phyloP scores from a whole-genome alignment of 92 coral and sea anemone genomes.

The Epizoanthus fatuus region DNA sequence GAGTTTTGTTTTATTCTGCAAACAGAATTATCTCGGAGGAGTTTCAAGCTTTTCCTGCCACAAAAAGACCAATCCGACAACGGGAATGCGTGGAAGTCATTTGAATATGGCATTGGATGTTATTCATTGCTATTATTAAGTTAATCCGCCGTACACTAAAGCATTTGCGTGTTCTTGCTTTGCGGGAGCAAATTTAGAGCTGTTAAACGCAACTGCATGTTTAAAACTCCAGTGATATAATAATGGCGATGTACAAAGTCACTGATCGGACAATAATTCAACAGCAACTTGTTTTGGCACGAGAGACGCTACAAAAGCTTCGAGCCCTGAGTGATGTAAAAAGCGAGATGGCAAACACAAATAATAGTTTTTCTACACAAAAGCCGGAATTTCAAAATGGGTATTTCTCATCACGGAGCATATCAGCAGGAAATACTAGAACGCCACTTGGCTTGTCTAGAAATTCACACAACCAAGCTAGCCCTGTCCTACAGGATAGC shows the following conservation, averaged over 20 bases:
- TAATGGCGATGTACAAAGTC: constrained; percentile 58
- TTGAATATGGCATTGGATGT: constrained; percentile 32
- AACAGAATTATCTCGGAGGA: constrained; percentile 3
- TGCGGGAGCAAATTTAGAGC: constrained; percentile 30
- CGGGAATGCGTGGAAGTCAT: constrained; percentile 16
- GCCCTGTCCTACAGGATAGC: neutral
- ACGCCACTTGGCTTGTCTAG: neutral
- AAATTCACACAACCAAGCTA: neutral
- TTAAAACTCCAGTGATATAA: neutral
- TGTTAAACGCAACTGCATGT: neutral
- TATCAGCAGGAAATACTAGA: neutral
- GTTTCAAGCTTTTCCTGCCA: constrained; percentile 36
- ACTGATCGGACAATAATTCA: constrained; percentile 77
- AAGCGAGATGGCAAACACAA: constrained; percentile 27
- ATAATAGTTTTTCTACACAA: constrained; percentile 21
- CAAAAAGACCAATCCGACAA: constrained; percentile 37
- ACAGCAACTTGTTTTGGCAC: constrained; percentile 79
- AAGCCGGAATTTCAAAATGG: constrained; percentile 21
- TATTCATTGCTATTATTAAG: neutral
- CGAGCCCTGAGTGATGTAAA: constrained; percentile 66
- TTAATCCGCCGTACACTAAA: constrained; percentile 13
- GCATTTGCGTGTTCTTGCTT: constrained; percentile 15
- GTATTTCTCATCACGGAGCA: neutral
- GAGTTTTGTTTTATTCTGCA: neutral
- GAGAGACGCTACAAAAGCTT: constrained; percentile 77